Base-by-base conservation (phyloP, 2,113 vertebrate genomes). In the Geococcyx californianus region DNA sequence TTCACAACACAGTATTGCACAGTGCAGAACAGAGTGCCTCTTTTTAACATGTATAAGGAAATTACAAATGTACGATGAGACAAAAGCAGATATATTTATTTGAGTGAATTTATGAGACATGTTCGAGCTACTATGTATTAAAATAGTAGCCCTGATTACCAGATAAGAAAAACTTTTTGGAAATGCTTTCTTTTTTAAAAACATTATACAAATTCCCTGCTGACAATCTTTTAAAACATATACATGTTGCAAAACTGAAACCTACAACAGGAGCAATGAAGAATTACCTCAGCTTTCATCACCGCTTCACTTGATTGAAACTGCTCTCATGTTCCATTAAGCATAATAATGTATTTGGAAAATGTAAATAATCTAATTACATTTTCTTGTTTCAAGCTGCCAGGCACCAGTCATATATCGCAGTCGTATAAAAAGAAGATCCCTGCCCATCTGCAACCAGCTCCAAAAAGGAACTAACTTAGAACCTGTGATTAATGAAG, bases 391-490 rank as follows among this genome's bases (percentile, higher is more conserved):
- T 36, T 98, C 97, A 85, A 99, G 97, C 88, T 90, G 99, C 99
- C 99, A 99, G 97, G 98, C 99, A 96, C 99, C 98, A 28, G 98
- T 99, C 96, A 99, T 92, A 95, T 99, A 99, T 67, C 99, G 98
- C 78, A 99, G 98, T 89, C 99, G 98, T 97, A 99, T 99, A 97
- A 99, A 99, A 94, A 99, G 95, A 68, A 99, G 98, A 97, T 99
- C 99, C 73, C 84, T 98, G 90, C 99, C 99, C 99, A 99, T 99
- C 93, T 99, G 99, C 82, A 99, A 96, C 99, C 99, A 99, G 97
- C 99, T 99, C 99, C 99, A 99, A 95, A 99, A 99, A 9, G 99
- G 99, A 97, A 99, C 98, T 97, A 99, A 97, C 94, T 99, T 99
- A 86, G 99, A 99, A 84, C 99, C 99, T 99, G 95, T 36, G 49